Conservation (phyloP, 1,140 invertebrate species). For the Trichonephila inaurata region DNA sequence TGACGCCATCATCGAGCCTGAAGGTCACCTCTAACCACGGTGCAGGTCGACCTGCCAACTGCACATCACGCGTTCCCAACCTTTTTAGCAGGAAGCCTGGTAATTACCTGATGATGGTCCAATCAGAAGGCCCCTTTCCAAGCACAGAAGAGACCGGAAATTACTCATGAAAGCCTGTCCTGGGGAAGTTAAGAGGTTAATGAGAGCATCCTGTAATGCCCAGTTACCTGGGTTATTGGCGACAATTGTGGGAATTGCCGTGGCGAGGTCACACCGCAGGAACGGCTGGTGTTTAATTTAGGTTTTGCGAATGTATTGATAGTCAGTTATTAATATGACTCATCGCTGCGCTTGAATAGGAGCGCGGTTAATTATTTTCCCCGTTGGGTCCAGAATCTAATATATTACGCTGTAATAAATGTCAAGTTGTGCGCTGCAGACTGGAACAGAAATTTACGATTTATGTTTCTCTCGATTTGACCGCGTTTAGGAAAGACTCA, state of each 20-base stretch:
- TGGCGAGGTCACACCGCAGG: constrained; percentile 32
- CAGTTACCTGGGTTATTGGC: constrained; percentile 74
- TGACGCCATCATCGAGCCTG: constrained; percentile 48
- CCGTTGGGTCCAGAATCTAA: constrained; percentile 15
- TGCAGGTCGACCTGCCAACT: constrained; percentile 68
- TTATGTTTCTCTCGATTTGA: background rate
- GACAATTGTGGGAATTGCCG: constrained; percentile 68
- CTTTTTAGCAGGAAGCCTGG: constrained; percentile 65
- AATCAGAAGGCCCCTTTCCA: constrained; percentile 51
- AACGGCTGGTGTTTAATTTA: constrained; percentile 48
- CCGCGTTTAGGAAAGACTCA: background rate
- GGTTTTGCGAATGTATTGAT: constrained; percentile 56
- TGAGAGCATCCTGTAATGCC: constrained; percentile 69
- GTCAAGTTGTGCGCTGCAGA: constrained; percentile 8
- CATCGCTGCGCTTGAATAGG: constrained; percentile 14
- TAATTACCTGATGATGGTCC: constrained; percentile 75
- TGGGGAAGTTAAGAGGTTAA: constrained; percentile 69
- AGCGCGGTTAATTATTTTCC: constrained; percentile 47
- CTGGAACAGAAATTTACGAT: background rate
- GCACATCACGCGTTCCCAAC: constrained; percentile 58
- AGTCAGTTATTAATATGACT: constrained; percentile 47
- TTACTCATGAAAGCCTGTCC: constrained; percentile 61
- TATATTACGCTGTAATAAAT: constrained; percentile 4
- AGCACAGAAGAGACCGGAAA: constrained; percentile 63
- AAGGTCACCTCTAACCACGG: constrained; percentile 66